Conservation (phyloP, 2,888 invertebrate genomes). For the Scelioninae gen. 1 region DNA sequence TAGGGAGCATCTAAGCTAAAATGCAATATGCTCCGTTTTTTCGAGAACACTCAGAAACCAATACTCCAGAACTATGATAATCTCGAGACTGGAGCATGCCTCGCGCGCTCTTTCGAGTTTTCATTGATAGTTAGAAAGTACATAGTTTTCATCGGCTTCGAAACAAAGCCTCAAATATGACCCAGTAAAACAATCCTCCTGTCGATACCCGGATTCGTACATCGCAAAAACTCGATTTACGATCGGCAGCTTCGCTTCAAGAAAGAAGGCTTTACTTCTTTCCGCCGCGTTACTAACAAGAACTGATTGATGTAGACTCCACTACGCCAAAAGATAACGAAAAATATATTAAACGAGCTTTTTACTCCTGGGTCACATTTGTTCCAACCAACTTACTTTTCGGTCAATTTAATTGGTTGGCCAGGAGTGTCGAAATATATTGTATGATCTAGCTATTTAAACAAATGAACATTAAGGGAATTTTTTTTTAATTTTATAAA, state of each 20-base stretch:
- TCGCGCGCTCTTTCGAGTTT: slow-evolving; percentile 43
- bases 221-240: slow-evolving; percentile 55
- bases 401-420: slow-evolving; percentile 25
- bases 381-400: neutral
- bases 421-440: neutral
- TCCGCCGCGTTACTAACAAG: slow-evolving; percentile 16
- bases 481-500: too few species aligned
- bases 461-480: slow-evolving; percentile 3
- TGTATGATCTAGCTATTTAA: slow-evolving; percentile 1
- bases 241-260: slow-evolving; percentile 30
- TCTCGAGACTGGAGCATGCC: slow-evolving; percentile 49
- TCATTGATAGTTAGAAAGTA: slow-evolving; percentile 59
- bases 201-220: slow-evolving; percentile 28
- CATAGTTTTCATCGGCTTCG: slow-evolving; percentile 64
- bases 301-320: slow-evolving; percentile 41
- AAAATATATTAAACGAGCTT: slow-evolving; percentile 10
- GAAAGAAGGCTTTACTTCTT: slow-evolving; percentile 44
- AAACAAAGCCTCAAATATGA: slow-evolving; percentile 62
- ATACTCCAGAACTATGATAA: slow-evolving; percentile 61
- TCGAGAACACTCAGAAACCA: slow-evolving; percentile 45
- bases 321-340: slow-evolving; percentile 7
- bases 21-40: slow-evolving; percentile 46
- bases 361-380: slow-evolving; percentile 12
- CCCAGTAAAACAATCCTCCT: slow-evolving; percentile 56
- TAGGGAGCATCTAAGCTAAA: slow-evolving; percentile 38